Base-by-base conservation (phyloP, 2,797 vertebrate genomes). In the Scarus forsteni region DNA sequence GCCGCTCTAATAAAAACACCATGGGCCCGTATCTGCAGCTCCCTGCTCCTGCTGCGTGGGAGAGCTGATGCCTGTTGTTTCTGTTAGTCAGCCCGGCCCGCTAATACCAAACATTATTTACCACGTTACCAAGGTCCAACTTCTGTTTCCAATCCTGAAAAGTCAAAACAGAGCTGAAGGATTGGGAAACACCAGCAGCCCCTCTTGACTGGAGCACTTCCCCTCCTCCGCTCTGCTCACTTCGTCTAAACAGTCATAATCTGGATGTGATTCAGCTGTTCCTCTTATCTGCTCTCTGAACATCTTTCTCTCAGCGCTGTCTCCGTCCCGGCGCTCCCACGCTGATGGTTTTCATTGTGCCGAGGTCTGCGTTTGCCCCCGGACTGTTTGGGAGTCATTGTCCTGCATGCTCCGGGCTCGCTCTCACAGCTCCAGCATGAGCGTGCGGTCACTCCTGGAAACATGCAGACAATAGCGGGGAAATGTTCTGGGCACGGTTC, bases 221-320 rank as follows among this genome's bases (percentile, higher is more conserved):
- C 53, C 58, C 76, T 75, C 84, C 75, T 0, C 80, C 69, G 80
- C 81, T 60, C 45, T 50, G 65, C 10, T 60, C 60, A 16, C 48
- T 62, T 74, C 74, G 73, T 72, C 87, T 85, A 90, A 93, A 92
- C 88, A 86, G 46, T 71, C 46, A 52, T 71, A 53, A 86, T 65
- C 85, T 82, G 60, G 68, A 81, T 70, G 73, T 84, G 89, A 92
- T 82, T 93, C 91, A 94, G 86, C 85, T 78, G 73, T 76, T 89
- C 86, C 81, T 68, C 85, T 85, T 85, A 85, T 86, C 88, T 86
- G 72, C 72, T n/a, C 69, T 16, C 9, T 68, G 34, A 50, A 36
- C 34, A 43, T 49, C 36, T 12, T 51, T 14, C 18, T 50, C 51
- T 64, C 60, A 49, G 43, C 65, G 27, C 58, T 9, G 52, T 56